Base-by-base conservation (phyloP, 2,113 vertebrate genomes). In the Cichladusa arquata region DNA sequence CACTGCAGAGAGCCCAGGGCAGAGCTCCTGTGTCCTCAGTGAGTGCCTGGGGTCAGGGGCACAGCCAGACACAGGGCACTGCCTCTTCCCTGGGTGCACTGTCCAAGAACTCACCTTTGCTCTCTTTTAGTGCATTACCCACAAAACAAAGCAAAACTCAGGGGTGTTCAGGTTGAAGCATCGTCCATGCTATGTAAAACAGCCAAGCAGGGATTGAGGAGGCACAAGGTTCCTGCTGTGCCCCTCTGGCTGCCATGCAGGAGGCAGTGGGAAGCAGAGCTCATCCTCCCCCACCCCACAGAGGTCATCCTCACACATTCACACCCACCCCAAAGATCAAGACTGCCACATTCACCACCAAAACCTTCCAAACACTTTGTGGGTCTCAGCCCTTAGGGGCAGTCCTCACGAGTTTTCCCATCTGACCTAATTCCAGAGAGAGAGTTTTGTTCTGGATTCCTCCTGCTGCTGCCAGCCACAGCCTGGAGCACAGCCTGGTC, bases 401-500 rank as follows among this genome's bases (percentile, higher is more conserved):
- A 2, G 44, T 5, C 25, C 14, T 78, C 60, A 12, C 12, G n/a
- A 65, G 3, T 57, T 88, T 44, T 78, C 67, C 71, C 6, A 17
- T 19, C 40, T 56, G 47, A 67, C 23, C 31, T 19, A 51, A 67
- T 8, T 12, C 26, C 36, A 40, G 22, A 57, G 56, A 28, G 66
- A 42, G 36, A 13, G 23, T 79, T 87, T 78, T 67, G 19, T 18
- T 58, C 45, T 56, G 76, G 29, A 31, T 80, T 29, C 25, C 38
- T 36, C 47, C 0, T 0, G 18, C 56, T 24, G 60, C 38, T 0
- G 7, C 38, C 79, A 86, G 57, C 19, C 53, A 29, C 4, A 16
- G 7, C 24, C 2, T 0, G 51, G 47, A 81, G 47, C 47, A n/a
- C 0, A 0, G 47, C 8, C 44, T 5, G 10, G 31, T 64, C 61